Conservation (phyloP, 2,888 invertebrate species). For the Darwinula stevensoni region DNA sequence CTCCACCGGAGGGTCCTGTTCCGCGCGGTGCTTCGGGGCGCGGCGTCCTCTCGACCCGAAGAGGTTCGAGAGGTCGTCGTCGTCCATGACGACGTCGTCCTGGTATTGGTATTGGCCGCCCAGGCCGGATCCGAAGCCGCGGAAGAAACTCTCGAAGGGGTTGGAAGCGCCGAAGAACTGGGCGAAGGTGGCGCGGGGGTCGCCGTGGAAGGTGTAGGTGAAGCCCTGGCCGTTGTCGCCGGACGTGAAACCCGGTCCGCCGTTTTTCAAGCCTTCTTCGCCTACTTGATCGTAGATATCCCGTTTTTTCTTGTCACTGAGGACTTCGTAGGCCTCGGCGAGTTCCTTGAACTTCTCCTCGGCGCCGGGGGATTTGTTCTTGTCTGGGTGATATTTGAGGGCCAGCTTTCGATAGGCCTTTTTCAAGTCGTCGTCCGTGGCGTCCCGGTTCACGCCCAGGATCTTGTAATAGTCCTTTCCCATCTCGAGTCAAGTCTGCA, state of each 20-base stretch:
- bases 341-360: slow-evolving; percentile 89
- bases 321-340: slow-evolving; percentile 90
- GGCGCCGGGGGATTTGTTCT: slow-evolving; percentile 76
- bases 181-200: slow-evolving; percentile 83
- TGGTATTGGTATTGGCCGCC: slow-evolving; percentile 14
- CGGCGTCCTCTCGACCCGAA: background rate
- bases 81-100: slow-evolving; percentile 23
- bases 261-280: slow-evolving; percentile 53
- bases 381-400: slow-evolving; percentile 92
- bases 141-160: slow-evolving; percentile 78
- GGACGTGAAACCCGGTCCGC: slow-evolving; percentile 13
- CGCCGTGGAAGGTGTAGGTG: slow-evolving; percentile 71
- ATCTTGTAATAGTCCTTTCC: slow-evolving; percentile 95
- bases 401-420: slow-evolving; percentile 90
- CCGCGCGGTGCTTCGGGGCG: background rate
- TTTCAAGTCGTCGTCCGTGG: slow-evolving; percentile 85
- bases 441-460: slow-evolving; percentile 53
- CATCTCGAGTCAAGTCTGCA: slow-evolving; percentile 38
- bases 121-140: slow-evolving; percentile 25
- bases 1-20: slow-evolving; percentile 62
- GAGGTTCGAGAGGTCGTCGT: slow-evolving; percentile 24
- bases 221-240: slow-evolving; percentile 28
- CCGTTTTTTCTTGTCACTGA: slow-evolving; percentile 83
- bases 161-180: slow-evolving; percentile 87
- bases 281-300: slow-evolving; percentile 79